Evolutionary conservation across 1,140 invertebrate species (phyloP).

Genomic region (Hydropsyche tenuis): DNA sequence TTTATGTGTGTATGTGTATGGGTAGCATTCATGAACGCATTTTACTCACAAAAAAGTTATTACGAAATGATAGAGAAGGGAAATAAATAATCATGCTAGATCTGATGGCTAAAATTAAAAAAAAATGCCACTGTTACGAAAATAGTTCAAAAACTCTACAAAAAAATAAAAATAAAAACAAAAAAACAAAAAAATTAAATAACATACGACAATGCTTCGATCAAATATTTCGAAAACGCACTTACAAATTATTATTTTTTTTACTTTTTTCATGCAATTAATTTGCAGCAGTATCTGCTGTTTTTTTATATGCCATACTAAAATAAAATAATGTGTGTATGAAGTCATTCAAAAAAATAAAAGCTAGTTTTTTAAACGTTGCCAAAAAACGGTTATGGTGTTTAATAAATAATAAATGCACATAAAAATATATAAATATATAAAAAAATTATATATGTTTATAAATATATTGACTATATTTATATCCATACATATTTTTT

Average conservation of each 20-base stretch:
- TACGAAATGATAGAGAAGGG: conserved; percentile 21
- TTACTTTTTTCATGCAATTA: conserved; percentile 37
- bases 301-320: conserved; percentile 28
- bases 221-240: conserved; percentile 34
- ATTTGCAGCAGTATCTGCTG: conserved; percentile 33
- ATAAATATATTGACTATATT: conserved; percentile 12
- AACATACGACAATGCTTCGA: conserved; percentile 26
- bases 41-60: conserved; percentile 25
- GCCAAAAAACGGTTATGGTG: conserved; percentile 7
- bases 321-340: conserved; percentile 19
- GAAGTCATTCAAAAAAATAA: conserved; percentile 17
- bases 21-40: conserved; percentile 17
- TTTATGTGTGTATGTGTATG: conserved; percentile 4
- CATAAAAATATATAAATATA: conserved; percentile 19
- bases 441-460: background rate
- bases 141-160: conserved; percentile 30
- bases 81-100: conserved; percentile 27
- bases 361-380: conserved; percentile 11
- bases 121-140: conserved; percentile 22
- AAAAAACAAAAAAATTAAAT: conserved; percentile 32
- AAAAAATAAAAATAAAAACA: conserved; percentile 25
- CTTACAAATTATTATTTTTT: conserved; percentile 27
- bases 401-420: conserved; percentile 18
- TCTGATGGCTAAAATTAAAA: conserved; percentile 8
- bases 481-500: conserved; percentile 21